These are phyloP conservation scores for Diaprepes abbreviatus DNA, from an alignment of 2,888 invertebrate species.

Conservation along the genomic window DNA sequence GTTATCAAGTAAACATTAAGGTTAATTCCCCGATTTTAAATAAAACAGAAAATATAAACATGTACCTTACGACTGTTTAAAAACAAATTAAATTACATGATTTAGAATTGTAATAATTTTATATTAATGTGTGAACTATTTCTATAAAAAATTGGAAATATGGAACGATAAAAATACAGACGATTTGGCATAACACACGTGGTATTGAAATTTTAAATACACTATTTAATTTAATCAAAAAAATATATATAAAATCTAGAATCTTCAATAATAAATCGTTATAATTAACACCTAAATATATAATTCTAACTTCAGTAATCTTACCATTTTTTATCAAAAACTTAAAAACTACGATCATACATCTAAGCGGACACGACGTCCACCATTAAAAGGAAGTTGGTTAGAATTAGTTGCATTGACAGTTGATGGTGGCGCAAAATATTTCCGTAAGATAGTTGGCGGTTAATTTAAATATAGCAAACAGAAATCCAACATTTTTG, in stretches of 20 bases:
- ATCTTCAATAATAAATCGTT: not conserved
- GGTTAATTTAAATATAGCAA: conserved; percentile 16
- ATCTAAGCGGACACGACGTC: conserved; percentile 63
- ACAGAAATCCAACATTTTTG: too few relatives aligned
- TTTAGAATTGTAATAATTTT: too few relatives aligned
- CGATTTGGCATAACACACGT: conserved; percentile 1
- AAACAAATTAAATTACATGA: too few relatives aligned
- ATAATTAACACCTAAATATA: not conserved
- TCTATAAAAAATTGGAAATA: not conserved
- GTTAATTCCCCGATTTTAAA: too few relatives aligned
- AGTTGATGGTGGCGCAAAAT: conserved; percentile 6
- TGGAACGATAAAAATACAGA: not conserved
- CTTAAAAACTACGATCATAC: conserved; percentile 56
- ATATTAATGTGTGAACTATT: too few relatives aligned
- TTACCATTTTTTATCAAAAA: conserved; percentile 62
- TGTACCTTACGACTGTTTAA: too few relatives aligned
- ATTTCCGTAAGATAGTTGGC: conserved; percentile 10
- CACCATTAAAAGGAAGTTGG: conserved; percentile 66
- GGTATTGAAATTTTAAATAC: not conserved
- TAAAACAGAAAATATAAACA: too few relatives aligned
- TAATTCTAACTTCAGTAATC: conserved; percentile 39
- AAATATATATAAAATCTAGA: not conserved
- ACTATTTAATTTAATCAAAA: not conserved
- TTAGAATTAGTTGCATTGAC: conserved; percentile 16
- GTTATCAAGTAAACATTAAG: too few relatives aligned